Percentiles rank a stretch among this genome's conserved stretches.
These are phyloP conservation scores for Dasypus novemcinctus DNA, from an alignment of 2,113 vertebrate genomes.

Conservation along the genomic window DNA sequence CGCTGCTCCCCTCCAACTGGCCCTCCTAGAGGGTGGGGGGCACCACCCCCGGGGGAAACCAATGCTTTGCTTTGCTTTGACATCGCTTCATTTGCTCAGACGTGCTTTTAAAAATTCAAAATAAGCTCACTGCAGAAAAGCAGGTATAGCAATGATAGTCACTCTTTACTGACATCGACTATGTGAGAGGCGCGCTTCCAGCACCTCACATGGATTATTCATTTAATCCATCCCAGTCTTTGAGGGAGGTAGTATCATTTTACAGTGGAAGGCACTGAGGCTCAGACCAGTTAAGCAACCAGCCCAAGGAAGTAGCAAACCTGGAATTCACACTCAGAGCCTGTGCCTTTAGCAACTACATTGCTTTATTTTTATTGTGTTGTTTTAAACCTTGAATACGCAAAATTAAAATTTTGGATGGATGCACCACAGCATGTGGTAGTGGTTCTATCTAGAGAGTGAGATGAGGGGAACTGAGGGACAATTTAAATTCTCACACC, in stretches of 20 bases:
- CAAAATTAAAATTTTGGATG: not conserved
- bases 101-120: not conserved
- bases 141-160: not conserved
- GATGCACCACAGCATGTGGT: not conserved
- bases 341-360: not conserved
- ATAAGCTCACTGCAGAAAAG: constrained; percentile 2
- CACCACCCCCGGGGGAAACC: not conserved
- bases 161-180: not conserved
- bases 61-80: not conserved
- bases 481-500: not conserved
- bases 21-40: not conserved
- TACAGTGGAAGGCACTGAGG: not conserved
- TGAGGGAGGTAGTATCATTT: not conserved
- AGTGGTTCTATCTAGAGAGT: not conserved
- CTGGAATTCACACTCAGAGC: constrained; percentile 25
- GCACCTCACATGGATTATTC: not conserved
- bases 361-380: constrained; percentile 22
- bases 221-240: not conserved
- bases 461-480: not conserved
- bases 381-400: not conserved
- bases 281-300: not conserved
- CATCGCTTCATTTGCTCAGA: not conserved
- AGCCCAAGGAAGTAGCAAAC: not conserved
- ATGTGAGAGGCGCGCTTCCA: not conserved
- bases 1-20: not conserved